Evolutionary conservation across 2,113 vertebrate species (phyloP).

Genomic region (Ia io): DNA sequence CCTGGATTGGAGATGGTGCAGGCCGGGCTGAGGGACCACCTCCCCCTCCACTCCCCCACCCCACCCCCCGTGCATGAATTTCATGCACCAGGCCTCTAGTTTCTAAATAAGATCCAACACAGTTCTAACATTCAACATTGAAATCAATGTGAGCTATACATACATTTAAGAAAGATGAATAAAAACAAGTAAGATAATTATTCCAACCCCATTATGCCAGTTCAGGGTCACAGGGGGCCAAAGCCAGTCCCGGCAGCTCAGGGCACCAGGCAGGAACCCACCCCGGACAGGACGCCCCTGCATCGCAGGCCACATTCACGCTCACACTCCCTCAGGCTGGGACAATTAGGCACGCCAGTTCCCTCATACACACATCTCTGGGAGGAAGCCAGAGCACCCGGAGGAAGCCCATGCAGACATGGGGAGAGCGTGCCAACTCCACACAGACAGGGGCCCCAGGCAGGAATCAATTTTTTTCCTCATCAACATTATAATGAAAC

Average conservation of each 20-base stretch:
- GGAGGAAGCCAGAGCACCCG: not conserved
- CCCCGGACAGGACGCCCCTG: not conserved
- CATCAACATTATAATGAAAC: not conserved
- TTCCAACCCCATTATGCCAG: too few relatives aligned
- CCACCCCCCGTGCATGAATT: too few relatives aligned
- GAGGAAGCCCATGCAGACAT: not conserved
- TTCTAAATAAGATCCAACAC: not conserved
- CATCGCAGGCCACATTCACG: fast-evolving
- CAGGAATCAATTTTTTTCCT: too few relatives aligned
- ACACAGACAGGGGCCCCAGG: not conserved
- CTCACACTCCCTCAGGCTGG: not conserved
- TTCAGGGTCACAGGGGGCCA: not conserved
- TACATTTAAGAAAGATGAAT: not conserved
- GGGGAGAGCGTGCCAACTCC: not conserved
- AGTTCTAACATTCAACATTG: not conserved
- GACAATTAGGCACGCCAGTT: too few relatives aligned
- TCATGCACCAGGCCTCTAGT: too few relatives aligned
- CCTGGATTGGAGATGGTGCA: too few relatives aligned
- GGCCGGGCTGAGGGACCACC: too few relatives aligned
- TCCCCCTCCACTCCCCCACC: too few relatives aligned
- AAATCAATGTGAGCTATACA: not conserved
- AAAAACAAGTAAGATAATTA: not conserved
- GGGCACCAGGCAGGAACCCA: too few relatives aligned
- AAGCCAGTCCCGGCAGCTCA: not conserved
- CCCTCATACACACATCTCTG: not conserved